Percentiles rank a stretch among this genome's conserved stretches.
Conservation (phyloP, 2,113 vertebrate genomes). For the Rhadina sibilatrix region DNA sequence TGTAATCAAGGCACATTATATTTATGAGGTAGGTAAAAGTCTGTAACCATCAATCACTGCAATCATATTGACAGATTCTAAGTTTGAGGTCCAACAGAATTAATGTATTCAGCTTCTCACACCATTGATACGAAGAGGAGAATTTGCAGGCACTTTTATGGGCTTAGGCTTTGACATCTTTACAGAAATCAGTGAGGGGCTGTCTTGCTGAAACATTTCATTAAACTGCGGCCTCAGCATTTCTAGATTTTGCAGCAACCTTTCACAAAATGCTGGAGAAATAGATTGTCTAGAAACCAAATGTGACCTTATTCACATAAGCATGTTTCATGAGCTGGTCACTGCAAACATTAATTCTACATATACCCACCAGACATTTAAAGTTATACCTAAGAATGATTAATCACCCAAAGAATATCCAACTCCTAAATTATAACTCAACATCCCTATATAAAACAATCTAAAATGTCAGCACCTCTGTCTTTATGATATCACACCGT, state of each 20-base stretch:
- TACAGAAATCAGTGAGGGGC: constrained; percentile 48
- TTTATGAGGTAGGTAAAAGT: constrained; percentile 80
- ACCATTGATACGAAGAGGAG: constrained; percentile 49
- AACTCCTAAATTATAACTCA: constrained; percentile 75
- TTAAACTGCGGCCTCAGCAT: constrained; percentile 1
- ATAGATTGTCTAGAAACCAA: constrained; percentile 18
- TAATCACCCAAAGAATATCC: constrained; percentile 71
- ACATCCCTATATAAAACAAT: constrained; percentile 76
- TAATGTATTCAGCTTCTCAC: constrained; percentile 65
- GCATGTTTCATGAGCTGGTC: background rate
- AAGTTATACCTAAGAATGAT: constrained; percentile 64
- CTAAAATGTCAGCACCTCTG: constrained; percentile 80
- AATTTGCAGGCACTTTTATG: constrained; percentile 53
- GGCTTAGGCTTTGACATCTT: constrained; percentile 48
- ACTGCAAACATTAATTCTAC: constrained; percentile 35
- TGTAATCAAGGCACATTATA: constrained; percentile 73
- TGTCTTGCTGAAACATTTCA: constrained; percentile 38
- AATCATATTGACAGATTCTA: constrained; percentile 73
- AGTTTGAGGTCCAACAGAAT: constrained; percentile 71
- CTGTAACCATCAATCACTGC: constrained; percentile 75
- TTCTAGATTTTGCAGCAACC: background rate
- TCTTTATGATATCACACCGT: constrained; percentile 82
- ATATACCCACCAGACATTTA: background rate
- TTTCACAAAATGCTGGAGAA: background rate
- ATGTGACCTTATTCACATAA: background rate